Evolutionary conservation across 2,113 vertebrate species (phyloP), one percentile per base, ranked within the genome.

Genomic region (Tetraodon nigroviridis): DNA sequence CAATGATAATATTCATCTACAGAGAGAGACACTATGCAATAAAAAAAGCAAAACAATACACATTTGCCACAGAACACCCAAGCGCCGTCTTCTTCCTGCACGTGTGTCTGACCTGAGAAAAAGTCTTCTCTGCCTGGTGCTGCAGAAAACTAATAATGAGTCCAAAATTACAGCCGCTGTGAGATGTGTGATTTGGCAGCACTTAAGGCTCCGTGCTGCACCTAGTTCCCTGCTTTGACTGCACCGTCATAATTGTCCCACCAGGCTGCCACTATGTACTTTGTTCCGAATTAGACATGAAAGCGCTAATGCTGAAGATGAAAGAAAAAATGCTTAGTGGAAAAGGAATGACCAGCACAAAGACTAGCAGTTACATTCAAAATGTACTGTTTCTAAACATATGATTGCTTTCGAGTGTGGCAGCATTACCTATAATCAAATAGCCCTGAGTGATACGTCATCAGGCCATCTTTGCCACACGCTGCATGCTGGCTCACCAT

Each of bases 391-490:
- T 41, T 64, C 61, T 55, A 52, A 62, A 54, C 51, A 57, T 24
- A 44, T 10, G 5, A 15, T 44, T 15, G 69, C 65, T 55, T 61
- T 45, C 17, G 27, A 50, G 71, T 53, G 64, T 58, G 64, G 58
- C 3, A 0, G 56, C 47, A 67, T 48, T 40, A 61, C 62, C 20
- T 51, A 54, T 21, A 51, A 82, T 74, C 73, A 69, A 69, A 74
- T 60, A 76, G 62, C 61, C 76, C 61, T 37, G 22, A 20, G 80
- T 73, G 2, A 64, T 71, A 29, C 54, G 78, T 61, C 45, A 70
- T 63, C 55, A 71, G 76, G 78, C 76, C 82, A 67, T 67, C 6
- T 77, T 78, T 67, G 46, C 64, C 71, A 62, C 61, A 58, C 53
- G 61, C 55, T 48, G 40, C 56, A 62, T 54, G 13, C 0, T 45